Conservation (phyloP, 2,888 invertebrate genomes). For the Labia minor region DNA sequence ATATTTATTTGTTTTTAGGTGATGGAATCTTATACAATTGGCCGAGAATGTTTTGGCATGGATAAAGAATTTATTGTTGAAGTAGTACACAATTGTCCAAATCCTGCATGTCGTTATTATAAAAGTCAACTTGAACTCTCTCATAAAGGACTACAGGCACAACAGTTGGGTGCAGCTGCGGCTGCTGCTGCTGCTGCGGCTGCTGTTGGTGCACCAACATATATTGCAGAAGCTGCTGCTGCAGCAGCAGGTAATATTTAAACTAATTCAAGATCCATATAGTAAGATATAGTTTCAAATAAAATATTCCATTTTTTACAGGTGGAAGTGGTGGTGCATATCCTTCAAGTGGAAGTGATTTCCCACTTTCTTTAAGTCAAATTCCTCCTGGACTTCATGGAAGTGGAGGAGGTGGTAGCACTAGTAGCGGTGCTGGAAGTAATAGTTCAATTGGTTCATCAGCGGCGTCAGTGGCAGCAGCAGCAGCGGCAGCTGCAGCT, state of each 20-base stretch:
- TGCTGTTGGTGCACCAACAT: constrained; percentile 30
- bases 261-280: too few species aligned
- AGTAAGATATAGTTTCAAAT: constrained; percentile 32
- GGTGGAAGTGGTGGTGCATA: background rate
- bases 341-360: background rate
- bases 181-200: constrained; percentile 24
- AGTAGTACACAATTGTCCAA: constrained; percentile 79
- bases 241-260: constrained; percentile 8
- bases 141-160: constrained; percentile 36
- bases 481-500: constrained; percentile 22
- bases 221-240: constrained; percentile 33
- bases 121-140: constrained; percentile 64
- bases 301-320: background rate
- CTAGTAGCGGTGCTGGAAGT: constrained; percentile 40
- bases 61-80: constrained; percentile 82
- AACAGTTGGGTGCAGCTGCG: constrained; percentile 18
- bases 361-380: background rate
- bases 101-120: constrained; percentile 76
- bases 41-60: constrained; percentile 73
- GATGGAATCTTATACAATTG: constrained; percentile 76
- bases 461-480: constrained; percentile 15
- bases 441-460: background rate
- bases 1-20: constrained; percentile 40
- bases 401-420: constrained; percentile 41
- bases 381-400: constrained; percentile 32